Base-by-base conservation (phyloP, 2,888 invertebrate genomes). In the Ditylenchus weischeri region DNA sequence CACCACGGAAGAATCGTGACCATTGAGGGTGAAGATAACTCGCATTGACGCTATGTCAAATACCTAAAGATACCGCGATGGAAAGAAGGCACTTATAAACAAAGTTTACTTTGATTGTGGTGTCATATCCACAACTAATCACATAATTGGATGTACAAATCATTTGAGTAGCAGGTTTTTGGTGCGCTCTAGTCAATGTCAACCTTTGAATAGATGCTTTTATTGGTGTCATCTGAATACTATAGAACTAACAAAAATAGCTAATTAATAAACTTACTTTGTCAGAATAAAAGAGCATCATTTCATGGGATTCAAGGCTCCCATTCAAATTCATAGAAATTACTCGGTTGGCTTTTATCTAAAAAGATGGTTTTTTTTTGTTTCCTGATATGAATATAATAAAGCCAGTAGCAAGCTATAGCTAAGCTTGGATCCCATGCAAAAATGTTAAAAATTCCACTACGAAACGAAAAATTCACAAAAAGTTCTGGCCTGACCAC, bases 1-100 rank as follows among this genome's bases (percentile, higher is more conserved):
- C 3, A 69, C 66, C 3, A 79, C 75, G 0, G 79, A 74, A 0
- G 75, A 67, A 63, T 76, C 75, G 69, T 80, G 78, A 8, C 77
- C 75, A 38, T 75, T 58, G 18, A 80, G 72, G 0, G 77, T 73
- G 57, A 73, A 72, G 7, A 71, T 48, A 54, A 70, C 62, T 5
- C 72, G 69, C 15, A 72, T 70, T 13, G 66, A 68, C 13, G 65
- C 64, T 54, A 73, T 65, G 63, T 78, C 77, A 71, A 74, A 43
- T 43, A 43, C 15, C 43, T 43, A 43, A 43, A 8, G 15, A 13
- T 43, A 43, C 11, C 43, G 43, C 8, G 8, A 8, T 43, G 43
- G 8, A 13, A 43, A 13, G 8, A 43, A 43, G 15, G 8, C n/a
- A n/a, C n/a, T 3, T 43, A 15, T 43, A 15, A 10, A 15, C 43